These are phyloP conservation scores for Eubasilissa splendida DNA, from an alignment of 2,888 invertebrate genomes.

Conservation along the genomic window DNA sequence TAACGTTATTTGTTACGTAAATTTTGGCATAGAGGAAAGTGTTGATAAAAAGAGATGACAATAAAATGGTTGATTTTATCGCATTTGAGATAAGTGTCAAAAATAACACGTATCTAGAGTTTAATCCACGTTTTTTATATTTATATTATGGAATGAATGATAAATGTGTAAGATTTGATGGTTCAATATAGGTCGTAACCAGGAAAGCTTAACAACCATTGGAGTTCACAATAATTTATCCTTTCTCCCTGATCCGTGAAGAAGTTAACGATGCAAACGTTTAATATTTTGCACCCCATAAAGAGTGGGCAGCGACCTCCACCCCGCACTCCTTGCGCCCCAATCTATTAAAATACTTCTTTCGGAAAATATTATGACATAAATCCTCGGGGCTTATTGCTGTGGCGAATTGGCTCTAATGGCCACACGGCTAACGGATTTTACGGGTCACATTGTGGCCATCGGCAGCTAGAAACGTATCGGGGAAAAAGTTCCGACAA, in stretches of 20 bases:
- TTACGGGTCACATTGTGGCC: background rate
- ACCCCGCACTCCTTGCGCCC: conserved; percentile 1
- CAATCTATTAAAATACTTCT: conserved; percentile 6
- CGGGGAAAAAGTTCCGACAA: too few relatives aligned
- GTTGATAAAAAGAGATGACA: too few relatives aligned
- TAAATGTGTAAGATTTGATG: too few relatives aligned
- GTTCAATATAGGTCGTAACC: background rate
- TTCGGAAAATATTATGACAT: conserved; percentile 54
- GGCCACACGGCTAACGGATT: conserved; percentile 13
- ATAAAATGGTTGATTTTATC: too few relatives aligned
- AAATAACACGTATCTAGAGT: too few relatives aligned
- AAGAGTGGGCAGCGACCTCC: conserved; percentile 28
- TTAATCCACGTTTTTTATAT: too few relatives aligned
- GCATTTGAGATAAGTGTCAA: too few relatives aligned
- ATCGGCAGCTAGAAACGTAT: too few relatives aligned
- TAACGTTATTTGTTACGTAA: too few relatives aligned
- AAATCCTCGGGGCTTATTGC: conserved; percentile 54
- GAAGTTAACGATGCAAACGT: conserved; percentile 36
- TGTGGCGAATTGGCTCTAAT: conserved; percentile 49
- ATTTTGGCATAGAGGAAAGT: too few relatives aligned
- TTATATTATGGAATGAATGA: too few relatives aligned
- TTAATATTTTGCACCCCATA: conserved; percentile 49
- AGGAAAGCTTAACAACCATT: background rate
- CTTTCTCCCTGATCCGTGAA: conserved; percentile 29
- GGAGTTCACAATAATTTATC: background rate